These are phyloP conservation scores for Diachasmimorpha longicaudata DNA, from an alignment of 1,140 invertebrate genomes.

Conservation along the genomic window DNA sequence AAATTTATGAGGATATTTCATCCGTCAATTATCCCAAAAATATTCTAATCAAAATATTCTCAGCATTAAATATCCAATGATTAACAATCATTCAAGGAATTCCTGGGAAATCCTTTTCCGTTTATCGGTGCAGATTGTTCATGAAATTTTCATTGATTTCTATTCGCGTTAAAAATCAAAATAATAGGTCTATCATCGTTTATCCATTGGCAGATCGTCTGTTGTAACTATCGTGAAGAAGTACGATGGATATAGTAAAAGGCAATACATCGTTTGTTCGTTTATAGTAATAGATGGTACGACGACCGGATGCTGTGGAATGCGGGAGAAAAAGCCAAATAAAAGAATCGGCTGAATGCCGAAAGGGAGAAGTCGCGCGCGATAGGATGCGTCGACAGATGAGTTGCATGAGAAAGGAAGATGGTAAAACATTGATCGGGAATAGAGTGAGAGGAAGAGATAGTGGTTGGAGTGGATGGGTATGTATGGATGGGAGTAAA, in stretches of 20 bases:
- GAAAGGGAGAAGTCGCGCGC: constrained; percentile 21
- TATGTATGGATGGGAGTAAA: constrained; percentile 12
- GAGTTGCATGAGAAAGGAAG: not conserved
- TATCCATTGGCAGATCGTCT: not conserved
- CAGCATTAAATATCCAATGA: no score
- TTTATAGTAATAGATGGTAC: not conserved
- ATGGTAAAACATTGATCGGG: not conserved
- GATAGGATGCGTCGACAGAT: constrained; percentile 12
- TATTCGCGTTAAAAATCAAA: no score
- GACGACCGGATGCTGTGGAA: constrained; percentile 29
- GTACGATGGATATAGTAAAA: not conserved
- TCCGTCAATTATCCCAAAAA: no score
- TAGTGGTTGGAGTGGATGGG: not conserved
- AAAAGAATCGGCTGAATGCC: constrained; percentile 24
- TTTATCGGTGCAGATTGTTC: no score
- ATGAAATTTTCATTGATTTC: no score
- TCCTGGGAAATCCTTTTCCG: no score
- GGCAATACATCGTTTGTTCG: constrained; percentile 8
- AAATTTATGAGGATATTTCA: no score
- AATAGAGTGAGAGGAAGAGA: constrained; percentile 2
- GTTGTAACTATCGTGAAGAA: not conserved
- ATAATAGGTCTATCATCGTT: not conserved
- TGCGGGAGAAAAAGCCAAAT: constrained; percentile 21
- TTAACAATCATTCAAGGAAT: no score
- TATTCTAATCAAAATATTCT: no score